These are phyloP conservation scores for Actinernus sp. DNA, from an alignment of 92 coral and sea anemone genomes.

Conservation along the genomic window DNA sequence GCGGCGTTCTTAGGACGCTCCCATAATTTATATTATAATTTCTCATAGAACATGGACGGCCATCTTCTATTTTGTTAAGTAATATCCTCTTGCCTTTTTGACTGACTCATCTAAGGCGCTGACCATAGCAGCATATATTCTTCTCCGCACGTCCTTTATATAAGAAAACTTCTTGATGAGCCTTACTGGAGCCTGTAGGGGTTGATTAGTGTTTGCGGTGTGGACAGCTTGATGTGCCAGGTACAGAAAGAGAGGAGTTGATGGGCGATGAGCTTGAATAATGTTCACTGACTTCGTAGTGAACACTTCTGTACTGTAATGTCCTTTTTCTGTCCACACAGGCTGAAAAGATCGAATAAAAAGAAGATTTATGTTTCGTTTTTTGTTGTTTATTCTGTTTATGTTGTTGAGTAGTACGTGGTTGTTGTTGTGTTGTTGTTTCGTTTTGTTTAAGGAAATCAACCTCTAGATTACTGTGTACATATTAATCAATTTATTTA, in stretches of 20 bases:
- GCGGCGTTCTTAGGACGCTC: no score
- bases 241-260: constrained; percentile 69
- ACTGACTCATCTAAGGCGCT: constrained; percentile 64
- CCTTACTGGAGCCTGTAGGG: constrained; percentile 73
- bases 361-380: no score
- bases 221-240: constrained; percentile 83
- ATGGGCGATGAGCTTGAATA: constrained; percentile 53
- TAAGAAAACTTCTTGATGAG: constrained; percentile 60
- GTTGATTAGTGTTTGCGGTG: constrained; percentile 70
- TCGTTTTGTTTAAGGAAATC: no score
- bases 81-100: constrained; percentile 73
- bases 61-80: no score
- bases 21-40: no score
- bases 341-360: no score
- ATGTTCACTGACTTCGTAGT: constrained; percentile 57
- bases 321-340: constrained; percentile 72
- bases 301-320: constrained; percentile 73
- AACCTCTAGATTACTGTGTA: no score
- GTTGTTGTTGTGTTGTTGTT: no score
- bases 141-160: constrained; percentile 54
- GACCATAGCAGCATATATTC: constrained; percentile 89
- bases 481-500: no score
- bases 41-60: no score
- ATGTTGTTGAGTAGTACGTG: no score
- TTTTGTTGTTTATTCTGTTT: no score